Conservation (phyloP, 2,888 invertebrate species). For the Dione vanillae region DNA sequence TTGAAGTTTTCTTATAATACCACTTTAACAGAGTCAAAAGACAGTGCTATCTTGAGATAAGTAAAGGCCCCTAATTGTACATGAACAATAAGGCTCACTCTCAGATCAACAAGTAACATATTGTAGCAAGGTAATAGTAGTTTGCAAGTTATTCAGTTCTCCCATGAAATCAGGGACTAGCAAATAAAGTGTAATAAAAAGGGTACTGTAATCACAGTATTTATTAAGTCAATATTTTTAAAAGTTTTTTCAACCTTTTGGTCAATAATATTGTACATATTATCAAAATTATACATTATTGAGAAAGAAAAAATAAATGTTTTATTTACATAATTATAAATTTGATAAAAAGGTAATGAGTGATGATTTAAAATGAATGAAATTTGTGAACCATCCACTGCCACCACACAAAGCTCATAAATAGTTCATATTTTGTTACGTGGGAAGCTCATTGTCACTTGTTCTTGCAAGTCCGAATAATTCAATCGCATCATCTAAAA, state of each 20-base stretch:
- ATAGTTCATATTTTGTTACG: constrained; percentile 56
- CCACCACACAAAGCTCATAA: constrained; percentile 41
- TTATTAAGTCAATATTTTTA: background rate
- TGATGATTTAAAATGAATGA: constrained; percentile 15
- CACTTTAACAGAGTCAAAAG: no score
- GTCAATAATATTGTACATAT: no score
- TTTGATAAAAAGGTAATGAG: background rate
- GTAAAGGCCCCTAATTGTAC: no score
- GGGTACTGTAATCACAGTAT: background rate
- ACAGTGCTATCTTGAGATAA: no score
- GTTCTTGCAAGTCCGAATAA: constrained; percentile 67
- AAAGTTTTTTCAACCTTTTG: background rate
- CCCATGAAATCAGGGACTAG: no score
- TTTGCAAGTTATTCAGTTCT: no score
- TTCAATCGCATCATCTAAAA: constrained; percentile 67
- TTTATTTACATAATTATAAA: background rate
- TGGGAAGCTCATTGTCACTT: constrained; percentile 65
- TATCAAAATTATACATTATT: no score
- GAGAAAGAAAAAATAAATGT: background rate
- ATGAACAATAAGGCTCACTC: no score
- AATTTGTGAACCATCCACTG: constrained; percentile 28
- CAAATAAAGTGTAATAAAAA: no score
- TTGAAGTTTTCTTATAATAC: background rate
- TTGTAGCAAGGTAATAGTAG: no score
- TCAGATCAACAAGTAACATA: no score